Base-by-base conservation (phyloP, 2,888 invertebrate genomes). In the Rhabditoides inermis region DNA sequence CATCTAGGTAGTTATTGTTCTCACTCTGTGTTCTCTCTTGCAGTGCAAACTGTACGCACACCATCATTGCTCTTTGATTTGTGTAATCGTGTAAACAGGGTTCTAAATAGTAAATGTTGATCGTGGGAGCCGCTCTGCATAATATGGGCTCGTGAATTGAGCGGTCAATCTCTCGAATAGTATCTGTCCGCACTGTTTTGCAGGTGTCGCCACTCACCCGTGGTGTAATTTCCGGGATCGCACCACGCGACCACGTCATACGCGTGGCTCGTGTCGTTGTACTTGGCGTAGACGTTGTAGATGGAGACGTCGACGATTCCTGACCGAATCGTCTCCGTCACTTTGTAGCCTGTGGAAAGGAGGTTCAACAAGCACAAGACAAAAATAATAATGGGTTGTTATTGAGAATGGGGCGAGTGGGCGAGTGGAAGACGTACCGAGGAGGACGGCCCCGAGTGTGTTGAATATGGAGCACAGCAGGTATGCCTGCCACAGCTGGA, bases 311-410 rank as follows among this genome's bases (percentile, higher is more conserved):
- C 90, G 63, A 95, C 81, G 63, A 98, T 94, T 44, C 94, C 94
- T 79, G 94, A 94, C 36, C 98, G 84, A 86, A 98, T 91, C 4
- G 95, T 98, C 78, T 94, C 92, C 30, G 94, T 94, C 41, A 98
- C 95, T 58, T 73, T 81, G 78, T 88, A 89, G 45, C 91, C 90
- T 79, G 65, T 32, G 15, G 32, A 32, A 10, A 32, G 15, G 15
- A 32, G 15, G 32, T 32, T 32, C 10, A 32, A 15, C 7, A 32
- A 32, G 32, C 7, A 15, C 10, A 32, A 32, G 25, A 20, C 23
- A 39, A 35, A 49, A 18, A 30, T 32, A 20, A 49, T 32, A 32
- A 20, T 42, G 18, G 32, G 15, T 44, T 32, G 23, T 41, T 6
- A 4, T 41, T 22, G 3, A 22, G 22, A 41, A 41, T 15, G 25